phyloP scores from a whole-genome alignment of 2,888 invertebrate genomes.

The Limnephilus lunatus region DNA sequence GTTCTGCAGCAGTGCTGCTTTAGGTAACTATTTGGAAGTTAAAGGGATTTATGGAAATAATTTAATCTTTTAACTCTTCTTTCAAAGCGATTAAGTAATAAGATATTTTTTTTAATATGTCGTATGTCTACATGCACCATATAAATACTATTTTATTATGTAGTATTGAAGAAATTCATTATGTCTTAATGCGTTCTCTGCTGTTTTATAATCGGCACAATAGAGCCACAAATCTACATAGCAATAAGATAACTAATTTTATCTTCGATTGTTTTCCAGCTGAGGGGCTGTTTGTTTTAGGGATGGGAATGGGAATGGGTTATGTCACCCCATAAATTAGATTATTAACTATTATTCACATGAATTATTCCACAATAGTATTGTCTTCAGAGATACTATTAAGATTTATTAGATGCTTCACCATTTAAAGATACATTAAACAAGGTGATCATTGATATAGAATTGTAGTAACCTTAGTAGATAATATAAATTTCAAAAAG shows the following conservation, averaged over 20 bases:
- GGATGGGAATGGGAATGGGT: not conserved
- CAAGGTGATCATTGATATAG: not conserved
- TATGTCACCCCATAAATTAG: not conserved
- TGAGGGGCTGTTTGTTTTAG: not conserved
- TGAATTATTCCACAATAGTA: not conserved
- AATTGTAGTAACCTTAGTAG: not conserved
- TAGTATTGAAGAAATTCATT: not conserved
- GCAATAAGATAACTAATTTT: conserved; percentile 2
- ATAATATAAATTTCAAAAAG: not conserved
- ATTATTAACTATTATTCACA: conserved; percentile 2
- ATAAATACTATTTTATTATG: no score
- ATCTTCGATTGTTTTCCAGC: conserved; percentile 2
- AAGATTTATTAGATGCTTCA: not conserved
- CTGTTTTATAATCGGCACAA: not conserved
- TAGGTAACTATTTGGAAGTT: no score
- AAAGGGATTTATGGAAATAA: no score
- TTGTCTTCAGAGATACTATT: not conserved
- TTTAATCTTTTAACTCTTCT: no score
- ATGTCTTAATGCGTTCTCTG: not conserved
- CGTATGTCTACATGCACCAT: no score
- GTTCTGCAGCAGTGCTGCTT: no score
- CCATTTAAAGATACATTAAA: not conserved
- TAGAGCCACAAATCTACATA: not conserved
- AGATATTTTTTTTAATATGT: no score
- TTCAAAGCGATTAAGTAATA: no score